Base-by-base conservation (phyloP, 2,797 vertebrate genomes). In the Macroramphosus scolopax region DNA sequence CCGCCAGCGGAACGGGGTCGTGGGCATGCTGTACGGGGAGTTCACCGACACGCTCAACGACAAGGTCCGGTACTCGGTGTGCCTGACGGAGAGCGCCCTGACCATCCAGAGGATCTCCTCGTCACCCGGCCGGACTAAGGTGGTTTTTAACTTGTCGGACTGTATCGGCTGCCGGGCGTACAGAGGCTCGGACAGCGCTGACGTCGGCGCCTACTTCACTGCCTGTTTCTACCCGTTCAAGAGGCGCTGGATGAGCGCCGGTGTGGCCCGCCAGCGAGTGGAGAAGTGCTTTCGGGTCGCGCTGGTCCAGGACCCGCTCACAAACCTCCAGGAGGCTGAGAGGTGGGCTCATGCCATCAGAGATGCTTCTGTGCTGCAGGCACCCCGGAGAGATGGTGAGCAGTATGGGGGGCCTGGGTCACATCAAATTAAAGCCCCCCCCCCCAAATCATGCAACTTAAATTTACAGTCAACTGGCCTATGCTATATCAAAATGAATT, bases 161-260 rank as follows among this genome's bases (percentile, higher is more conserved):
- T 93, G 93, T 51, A 41, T 93, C 32, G 90, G 92, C 30, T 91
- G 91, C 76, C 76, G 80, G 39, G 89, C 90, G 44, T 68, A 81
- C 77, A 46, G 74, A 48, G 75, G 77, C 26, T 68, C 85, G 45
- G 80, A 84, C 62, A 22, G 54, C 67, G 49, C 63, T 36, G 87
- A 89, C 54, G 70, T 79, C 20, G 88, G 86, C 37, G 93, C 91
- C 35, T 92, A 89, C 85, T 91, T 94, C 34, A 88, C 84, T 0
- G 81, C 87, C 4, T 88, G 91, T 72, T 92, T 92, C 61, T 94
- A 93, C 78, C 91, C 92, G 20, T 56, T 87, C 39, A 85, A 75
- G 65, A 69, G 82, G 63, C 80, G 87, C 41, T 89, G 90, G 83
- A 89, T 90, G 85, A 84, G 87, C 62, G 71, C 87, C 8, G 78